Base-by-base conservation (phyloP, 2,888 invertebrate genomes). In the Chaitophorus viminalis region DNA sequence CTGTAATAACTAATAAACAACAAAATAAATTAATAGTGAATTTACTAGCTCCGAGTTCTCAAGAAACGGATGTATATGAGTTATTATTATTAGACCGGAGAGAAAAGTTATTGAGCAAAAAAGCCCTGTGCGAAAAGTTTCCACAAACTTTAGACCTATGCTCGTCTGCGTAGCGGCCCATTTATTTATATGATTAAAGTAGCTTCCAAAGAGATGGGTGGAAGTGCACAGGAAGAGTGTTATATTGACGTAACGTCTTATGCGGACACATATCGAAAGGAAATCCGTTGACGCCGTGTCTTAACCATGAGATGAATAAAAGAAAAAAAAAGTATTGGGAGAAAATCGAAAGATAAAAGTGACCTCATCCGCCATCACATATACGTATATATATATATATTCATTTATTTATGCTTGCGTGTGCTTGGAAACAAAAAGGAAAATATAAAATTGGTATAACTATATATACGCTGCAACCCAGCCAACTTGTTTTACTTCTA, bases 231-330 rank as follows among this genome's bases (percentile, higher is more conserved):
- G 31, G 31, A 9, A 11, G 36, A 79, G 46, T 46, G 39, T 29
- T 68, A 46, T 46, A 68, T 79, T 81, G 29, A 81, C 11, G 68
- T 70, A 29, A 70, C 65, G 17, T 79, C 36, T 65, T 46, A 68
- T 46, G 68, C 39, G 29, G 81, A 68, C 29, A 29, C 68, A 29
- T 39, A 81, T 65, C n/a, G 36, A 39, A 81, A 9, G 46, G n/a
- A 81, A 81, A 81, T 81, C 65, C 68, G 39, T 79, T 79, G 79
- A 65, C 65, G 60, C n/a, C 29, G 21, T 29, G 46, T 68, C n/a
- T 33, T 39, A 21, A 0, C n/a, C 9, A 39, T 25, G 25, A 25
- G 60, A 60, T 6, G 36, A 68, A 29, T 33, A 36, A 81, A 81
- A 39, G 6, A 29, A 39, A 11, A 65, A 25, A 25, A 14, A 65